These are phyloP conservation scores for Apodemia duryi DNA, from an alignment of 2,888 invertebrate genomes.

Conservation along the genomic window DNA sequence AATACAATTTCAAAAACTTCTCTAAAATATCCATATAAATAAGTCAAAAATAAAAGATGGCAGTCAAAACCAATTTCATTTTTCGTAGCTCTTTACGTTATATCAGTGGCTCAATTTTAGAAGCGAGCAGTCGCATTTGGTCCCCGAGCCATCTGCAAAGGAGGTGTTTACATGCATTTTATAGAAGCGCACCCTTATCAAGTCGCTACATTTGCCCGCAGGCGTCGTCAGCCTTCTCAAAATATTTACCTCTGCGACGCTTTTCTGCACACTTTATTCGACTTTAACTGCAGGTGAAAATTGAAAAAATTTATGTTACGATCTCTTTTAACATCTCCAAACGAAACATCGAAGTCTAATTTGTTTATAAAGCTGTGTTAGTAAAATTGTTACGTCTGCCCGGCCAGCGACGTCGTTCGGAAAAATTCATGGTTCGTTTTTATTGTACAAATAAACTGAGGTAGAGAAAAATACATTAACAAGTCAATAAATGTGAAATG, in stretches of 20 bases:
- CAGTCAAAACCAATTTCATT: slow-evolving; percentile 9
- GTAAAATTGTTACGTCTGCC: slow-evolving; percentile 26
- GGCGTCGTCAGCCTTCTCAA: slow-evolving; percentile 66
- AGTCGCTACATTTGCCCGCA: slow-evolving; percentile 59
- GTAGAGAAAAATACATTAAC: slow-evolving; percentile 1
- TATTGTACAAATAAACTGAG: slow-evolving; percentile 10
- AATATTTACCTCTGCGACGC: slow-evolving; percentile 58
- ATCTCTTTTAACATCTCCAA: slow-evolving; percentile 61
- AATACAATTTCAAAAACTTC: too few species aligned
- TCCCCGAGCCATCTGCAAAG: slow-evolving; percentile 49
- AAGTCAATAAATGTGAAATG: slow-evolving; percentile 2
- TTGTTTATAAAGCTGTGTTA: slow-evolving; percentile 34
- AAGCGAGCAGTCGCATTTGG: slow-evolving; percentile 52
- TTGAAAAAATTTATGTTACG: slow-evolving; percentile 77
- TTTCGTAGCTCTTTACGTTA: slow-evolving; percentile 28
- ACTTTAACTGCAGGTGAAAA: slow-evolving; percentile 73
- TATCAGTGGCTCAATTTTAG: slow-evolving; percentile 34
- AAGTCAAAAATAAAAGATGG: not conserved
- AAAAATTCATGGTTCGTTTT: slow-evolving; percentile 13
- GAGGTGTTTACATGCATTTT: slow-evolving; percentile 74
- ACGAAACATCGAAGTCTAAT: slow-evolving; percentile 58
- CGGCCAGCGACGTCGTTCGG: slow-evolving; percentile 18
- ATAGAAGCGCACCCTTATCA: slow-evolving; percentile 61
- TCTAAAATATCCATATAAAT: too few species aligned
- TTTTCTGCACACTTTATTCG: slow-evolving; percentile 57